These are phyloP conservation scores for Pipa parva DNA, from an alignment of 2,113 vertebrate genomes.

Conservation along the genomic window DNA sequence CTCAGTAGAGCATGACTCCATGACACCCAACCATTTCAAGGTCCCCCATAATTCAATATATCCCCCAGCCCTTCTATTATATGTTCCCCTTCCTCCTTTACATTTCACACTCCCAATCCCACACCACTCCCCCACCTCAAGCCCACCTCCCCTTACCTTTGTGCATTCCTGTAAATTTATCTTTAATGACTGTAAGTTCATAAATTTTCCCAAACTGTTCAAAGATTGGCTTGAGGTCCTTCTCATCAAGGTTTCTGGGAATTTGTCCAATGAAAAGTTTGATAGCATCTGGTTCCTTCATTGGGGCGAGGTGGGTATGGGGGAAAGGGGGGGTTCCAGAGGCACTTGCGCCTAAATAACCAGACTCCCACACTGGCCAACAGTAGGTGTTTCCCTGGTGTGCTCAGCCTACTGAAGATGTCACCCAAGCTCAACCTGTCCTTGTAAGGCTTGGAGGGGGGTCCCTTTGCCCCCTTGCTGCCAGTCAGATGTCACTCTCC, in stretches of 20 bases:
- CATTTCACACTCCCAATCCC: not conserved
- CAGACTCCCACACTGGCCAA: conserved; percentile 2
- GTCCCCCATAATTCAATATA: not conserved
- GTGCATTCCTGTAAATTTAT: conserved; percentile 96
- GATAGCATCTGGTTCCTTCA: conserved; percentile 96
- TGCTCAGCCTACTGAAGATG: not conserved
- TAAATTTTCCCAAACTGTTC: conserved; percentile 93
- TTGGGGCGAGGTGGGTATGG: conserved; percentile 66
- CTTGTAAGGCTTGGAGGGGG: not conserved
- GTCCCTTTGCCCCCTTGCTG: not conserved
- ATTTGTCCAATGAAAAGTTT: conserved; percentile 95
- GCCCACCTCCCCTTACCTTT: conserved; percentile 70
- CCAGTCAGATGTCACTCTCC: not conserved
- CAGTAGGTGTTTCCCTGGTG: not conserved
- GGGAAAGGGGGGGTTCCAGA: conserved; percentile 43
- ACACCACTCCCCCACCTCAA: not conserved
- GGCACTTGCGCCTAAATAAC: conserved; percentile 12
- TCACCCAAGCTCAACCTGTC: not conserved
- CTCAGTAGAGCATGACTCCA: too few relatives aligned
- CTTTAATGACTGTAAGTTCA: conserved; percentile 94
- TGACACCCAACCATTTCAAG: too few relatives aligned
- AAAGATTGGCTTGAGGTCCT: conserved; percentile 87
- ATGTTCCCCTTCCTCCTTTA: not conserved
- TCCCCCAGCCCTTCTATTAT: too few relatives aligned
- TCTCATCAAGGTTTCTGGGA: conserved; percentile 86